phyloP scores from a whole-genome alignment of 1,140 invertebrate genomes.

The Drosophila kikkawai region DNA sequence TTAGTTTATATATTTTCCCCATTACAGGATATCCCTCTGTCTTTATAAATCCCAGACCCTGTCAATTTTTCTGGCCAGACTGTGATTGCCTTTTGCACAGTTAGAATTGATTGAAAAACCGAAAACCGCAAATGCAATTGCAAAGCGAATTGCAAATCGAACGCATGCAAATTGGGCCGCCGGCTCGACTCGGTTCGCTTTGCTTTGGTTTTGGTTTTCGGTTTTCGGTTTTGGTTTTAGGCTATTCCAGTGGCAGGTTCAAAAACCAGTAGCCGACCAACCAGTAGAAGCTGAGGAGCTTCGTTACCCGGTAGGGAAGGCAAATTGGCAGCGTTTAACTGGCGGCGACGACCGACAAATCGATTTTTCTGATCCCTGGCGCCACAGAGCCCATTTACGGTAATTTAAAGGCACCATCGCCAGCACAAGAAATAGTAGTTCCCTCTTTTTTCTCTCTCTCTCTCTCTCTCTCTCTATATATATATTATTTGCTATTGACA shows the following conservation, averaged over 20 bases:
- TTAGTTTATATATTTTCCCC: not conserved
- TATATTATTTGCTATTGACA: slow-evolving; percentile 31
- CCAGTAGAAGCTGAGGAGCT: slow-evolving; percentile 6
- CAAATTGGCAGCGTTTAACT: slow-evolving; percentile 79
- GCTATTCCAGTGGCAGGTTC: slow-evolving; percentile 36
- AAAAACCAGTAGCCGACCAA: slow-evolving; percentile 58
- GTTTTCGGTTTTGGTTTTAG: slow-evolving; percentile 11
- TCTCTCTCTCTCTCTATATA: not conserved
- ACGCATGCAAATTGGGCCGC: slow-evolving; percentile 77
- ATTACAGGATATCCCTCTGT: slow-evolving; percentile 10
- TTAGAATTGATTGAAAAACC: slow-evolving; percentile 78
- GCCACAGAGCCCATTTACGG: slow-evolving; percentile 74
- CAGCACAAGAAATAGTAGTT: slow-evolving; percentile 10
- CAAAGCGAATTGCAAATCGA: slow-evolving; percentile 78
- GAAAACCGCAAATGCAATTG: slow-evolving; percentile 79
- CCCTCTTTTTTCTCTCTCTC: not conserved
- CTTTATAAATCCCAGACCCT: too few species aligned
- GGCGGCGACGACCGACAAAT: slow-evolving; percentile 77
- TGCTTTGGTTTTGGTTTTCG: not conserved
- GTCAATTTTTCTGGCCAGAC: slow-evolving; percentile 17
- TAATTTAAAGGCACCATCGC: slow-evolving; percentile 68
- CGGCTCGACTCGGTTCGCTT: slow-evolving; percentile 7
- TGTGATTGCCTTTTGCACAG: slow-evolving; percentile 73
- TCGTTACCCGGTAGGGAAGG: slow-evolving; percentile 8
- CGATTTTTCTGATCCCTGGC: slow-evolving; percentile 74